A percentile compares a stretch with the other conserved stretches of the same genome.
Conservation (phyloP, 2,888 invertebrate genomes). For the Pristionchus entomophagus region DNA sequence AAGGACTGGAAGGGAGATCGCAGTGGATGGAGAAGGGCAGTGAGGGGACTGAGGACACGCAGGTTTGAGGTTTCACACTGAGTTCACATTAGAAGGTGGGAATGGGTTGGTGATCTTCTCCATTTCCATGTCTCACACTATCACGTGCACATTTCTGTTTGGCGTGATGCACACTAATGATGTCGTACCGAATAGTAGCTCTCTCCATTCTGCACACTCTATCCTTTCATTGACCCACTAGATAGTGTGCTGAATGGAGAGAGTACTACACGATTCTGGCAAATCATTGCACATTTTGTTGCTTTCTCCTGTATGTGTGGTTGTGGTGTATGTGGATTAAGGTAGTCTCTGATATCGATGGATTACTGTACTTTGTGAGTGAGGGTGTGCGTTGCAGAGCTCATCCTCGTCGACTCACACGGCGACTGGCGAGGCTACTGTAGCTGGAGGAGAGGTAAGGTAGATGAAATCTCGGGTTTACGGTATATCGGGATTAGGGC, state of each 20-base stretch:
- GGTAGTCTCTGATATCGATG: background rate
- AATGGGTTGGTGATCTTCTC: background rate
- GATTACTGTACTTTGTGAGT: too few species aligned
- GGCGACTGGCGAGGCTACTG: slow-evolving; percentile 3
- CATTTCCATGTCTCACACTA: background rate
- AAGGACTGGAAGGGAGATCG: background rate
- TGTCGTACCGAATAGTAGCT: too few species aligned
- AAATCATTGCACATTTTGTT: background rate
- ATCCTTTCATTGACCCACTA: too few species aligned
- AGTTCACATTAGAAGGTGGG: too few species aligned
- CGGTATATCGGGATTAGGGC: background rate
- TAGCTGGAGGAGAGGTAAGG: slow-evolving; percentile 6
- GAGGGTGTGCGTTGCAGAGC: slow-evolving; percentile 23
- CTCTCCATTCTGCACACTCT: background rate
- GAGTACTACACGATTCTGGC: too few species aligned
- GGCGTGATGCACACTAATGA: too few species aligned
- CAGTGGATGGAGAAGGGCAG: background rate
- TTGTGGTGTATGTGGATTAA: background rate
- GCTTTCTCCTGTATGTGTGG: too few species aligned
- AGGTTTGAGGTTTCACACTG: background rate
- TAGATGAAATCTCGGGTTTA: background rate
- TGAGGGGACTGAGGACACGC: slow-evolving; percentile 6
- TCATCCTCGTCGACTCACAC: slow-evolving; percentile 17
- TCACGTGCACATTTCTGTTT: background rate
- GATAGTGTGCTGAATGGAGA: too few species aligned